Conservation (phyloP, 1,140 invertebrate species). For the Hyles euphorbiae region DNA sequence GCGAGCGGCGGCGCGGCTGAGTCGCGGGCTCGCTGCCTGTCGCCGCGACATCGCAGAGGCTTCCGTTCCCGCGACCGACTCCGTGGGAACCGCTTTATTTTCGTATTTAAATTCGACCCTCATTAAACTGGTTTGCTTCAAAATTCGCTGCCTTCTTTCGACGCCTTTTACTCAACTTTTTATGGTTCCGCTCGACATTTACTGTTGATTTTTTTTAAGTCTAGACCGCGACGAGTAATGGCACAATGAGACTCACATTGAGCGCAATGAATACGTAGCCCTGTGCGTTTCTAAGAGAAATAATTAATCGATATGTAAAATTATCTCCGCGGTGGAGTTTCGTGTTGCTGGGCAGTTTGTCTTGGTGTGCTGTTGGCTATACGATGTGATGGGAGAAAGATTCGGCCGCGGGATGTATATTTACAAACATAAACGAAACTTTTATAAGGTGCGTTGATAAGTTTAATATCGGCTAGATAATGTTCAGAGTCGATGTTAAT, state of each 20-base stretch:
- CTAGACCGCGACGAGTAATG: conserved; percentile 53
- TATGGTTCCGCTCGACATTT: conserved; percentile 73
- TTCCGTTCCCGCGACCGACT: conserved; percentile 71
- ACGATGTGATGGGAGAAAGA: too few relatives aligned
- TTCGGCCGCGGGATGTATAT: too few relatives aligned
- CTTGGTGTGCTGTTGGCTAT: not conserved
- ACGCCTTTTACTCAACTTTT: conserved; percentile 74
- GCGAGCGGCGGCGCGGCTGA: conserved; percentile 27
- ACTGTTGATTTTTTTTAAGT: conserved; percentile 59
- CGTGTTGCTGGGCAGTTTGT: not conserved
- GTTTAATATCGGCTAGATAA: conserved; percentile 29
- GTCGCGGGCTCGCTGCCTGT: conserved; percentile 25
- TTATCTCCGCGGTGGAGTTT: not conserved
- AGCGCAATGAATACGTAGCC: conserved; percentile 39
- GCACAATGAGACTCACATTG: conserved; percentile 41
- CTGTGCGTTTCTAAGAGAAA: conserved; percentile 40
- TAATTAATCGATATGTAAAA: conserved; percentile 4
- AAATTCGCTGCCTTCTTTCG: conserved; percentile 74
- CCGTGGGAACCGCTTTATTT: conserved; percentile 74
- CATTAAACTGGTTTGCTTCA: conserved; percentile 73
- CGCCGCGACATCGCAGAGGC: conserved; percentile 53
- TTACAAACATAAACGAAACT: conserved; percentile 4
- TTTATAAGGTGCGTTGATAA: conserved; percentile 9
- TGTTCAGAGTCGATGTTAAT: conserved; percentile 41
- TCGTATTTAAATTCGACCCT: conserved; percentile 73